These are phyloP conservation scores for Aphaenogaster floridana DNA, from an alignment of 1,140 invertebrate genomes.

Conservation along the genomic window DNA sequence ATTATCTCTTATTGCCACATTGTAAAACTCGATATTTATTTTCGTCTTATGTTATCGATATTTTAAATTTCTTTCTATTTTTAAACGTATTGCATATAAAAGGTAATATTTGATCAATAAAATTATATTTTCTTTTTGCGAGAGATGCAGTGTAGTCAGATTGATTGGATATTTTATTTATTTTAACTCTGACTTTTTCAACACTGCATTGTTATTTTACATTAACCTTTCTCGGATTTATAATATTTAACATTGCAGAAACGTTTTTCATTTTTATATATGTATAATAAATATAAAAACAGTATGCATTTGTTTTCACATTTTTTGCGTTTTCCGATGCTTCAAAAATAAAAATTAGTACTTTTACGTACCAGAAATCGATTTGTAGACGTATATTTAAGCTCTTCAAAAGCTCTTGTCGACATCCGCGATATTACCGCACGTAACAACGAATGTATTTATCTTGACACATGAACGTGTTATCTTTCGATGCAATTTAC, in stretches of 20 bases:
- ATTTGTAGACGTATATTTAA: neutral
- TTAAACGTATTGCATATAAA: neutral
- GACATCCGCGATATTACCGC: neutral
- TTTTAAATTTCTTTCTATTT: conserved; percentile 1
- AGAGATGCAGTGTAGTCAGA: neutral
- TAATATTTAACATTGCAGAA: neutral
- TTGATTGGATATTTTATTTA: neutral
- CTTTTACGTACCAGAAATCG: conserved; percentile 11
- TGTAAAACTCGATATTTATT: conserved; percentile 33
- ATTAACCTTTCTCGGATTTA: neutral
- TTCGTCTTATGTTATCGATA: neutral
- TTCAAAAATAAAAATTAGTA: neutral
- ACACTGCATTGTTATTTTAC: neutral
- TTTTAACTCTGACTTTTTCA: neutral
- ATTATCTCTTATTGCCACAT: neutral
- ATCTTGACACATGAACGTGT: conserved; percentile 1
- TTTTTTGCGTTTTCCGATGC: neutral
- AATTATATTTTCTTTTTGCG: neutral
- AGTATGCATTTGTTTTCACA: too few species aligned
- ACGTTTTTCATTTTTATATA: neutral
- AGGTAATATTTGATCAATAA: conserved; percentile 14
- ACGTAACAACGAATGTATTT: neutral
- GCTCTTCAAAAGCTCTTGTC: neutral
- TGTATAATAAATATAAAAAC: neutral
- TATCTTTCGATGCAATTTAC: neutral